A percentile compares a stretch with the other conserved stretches of the same genome.
Conservation (phyloP, 2,113 vertebrate genomes). For the Psilopsiagon aurifrons region DNA sequence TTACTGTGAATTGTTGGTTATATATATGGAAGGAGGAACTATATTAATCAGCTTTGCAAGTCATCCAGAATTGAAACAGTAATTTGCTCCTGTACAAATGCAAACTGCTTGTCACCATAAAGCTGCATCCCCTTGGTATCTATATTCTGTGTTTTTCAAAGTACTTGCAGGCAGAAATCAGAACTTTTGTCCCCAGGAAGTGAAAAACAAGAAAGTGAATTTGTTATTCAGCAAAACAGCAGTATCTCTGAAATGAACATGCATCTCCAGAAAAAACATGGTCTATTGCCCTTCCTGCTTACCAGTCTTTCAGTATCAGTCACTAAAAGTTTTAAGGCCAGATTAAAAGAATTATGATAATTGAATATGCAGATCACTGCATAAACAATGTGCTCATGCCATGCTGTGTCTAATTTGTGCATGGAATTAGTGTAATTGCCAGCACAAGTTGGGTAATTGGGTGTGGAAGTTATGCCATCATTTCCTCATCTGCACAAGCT, state of each 20-base stretch:
- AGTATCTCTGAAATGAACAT: background rate
- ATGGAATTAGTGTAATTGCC: slow-evolving; percentile 39
- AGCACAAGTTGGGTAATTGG: slow-evolving; percentile 38
- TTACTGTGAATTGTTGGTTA: background rate
- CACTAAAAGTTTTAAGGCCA: background rate
- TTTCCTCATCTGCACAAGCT: background rate
- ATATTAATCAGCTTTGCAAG: background rate
- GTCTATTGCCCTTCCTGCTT: background rate
- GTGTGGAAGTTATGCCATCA: slow-evolving; percentile 30
- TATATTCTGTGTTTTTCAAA: background rate
- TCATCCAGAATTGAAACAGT: background rate
- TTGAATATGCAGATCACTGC: background rate
- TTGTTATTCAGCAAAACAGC: background rate
- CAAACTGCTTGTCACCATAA: background rate
- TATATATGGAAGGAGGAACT: background rate
- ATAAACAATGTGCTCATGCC: background rate
- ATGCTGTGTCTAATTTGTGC: slow-evolving; percentile 20
- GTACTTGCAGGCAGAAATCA: background rate
- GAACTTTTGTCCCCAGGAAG: background rate
- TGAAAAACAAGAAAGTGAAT: background rate
- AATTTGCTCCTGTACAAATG: background rate
- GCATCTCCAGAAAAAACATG: background rate
- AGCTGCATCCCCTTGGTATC: background rate
- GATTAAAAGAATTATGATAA: background rate
- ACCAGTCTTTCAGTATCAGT: background rate